phyloP scores from a whole-genome alignment of 2,888 invertebrate species.

The Philonicus albiceps region DNA sequence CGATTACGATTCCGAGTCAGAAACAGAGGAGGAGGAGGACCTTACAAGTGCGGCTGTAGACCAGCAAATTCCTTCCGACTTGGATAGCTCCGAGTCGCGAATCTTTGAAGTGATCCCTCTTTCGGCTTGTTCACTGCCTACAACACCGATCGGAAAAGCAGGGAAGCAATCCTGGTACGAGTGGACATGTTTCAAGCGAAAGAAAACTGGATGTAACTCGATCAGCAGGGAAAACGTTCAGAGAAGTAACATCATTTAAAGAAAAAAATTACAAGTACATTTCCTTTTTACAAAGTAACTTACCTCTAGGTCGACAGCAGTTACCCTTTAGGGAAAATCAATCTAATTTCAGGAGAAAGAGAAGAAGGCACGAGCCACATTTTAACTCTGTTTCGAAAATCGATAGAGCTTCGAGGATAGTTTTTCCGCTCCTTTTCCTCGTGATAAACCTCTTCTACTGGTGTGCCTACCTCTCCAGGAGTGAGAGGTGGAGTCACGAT shows the following conservation, averaged over 20 bases:
- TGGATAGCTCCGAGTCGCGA: slow-evolving; percentile 59
- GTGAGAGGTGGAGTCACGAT: slow-evolving; percentile 60
- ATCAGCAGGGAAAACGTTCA: slow-evolving; percentile 34
- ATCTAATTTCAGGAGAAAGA: slow-evolving; percentile 58
- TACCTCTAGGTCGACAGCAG: slow-evolving; percentile 39
- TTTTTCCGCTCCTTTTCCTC: slow-evolving; percentile 79
- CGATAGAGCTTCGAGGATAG: slow-evolving; percentile 76
- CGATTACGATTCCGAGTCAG: slow-evolving; percentile 67
- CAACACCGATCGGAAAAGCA: slow-evolving; percentile 51
- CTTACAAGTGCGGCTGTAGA: not conserved
- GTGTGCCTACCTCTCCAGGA: slow-evolving; percentile 75
- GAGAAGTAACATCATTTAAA: slow-evolving; percentile 12
- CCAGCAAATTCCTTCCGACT: slow-evolving; percentile 50
- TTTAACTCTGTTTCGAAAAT: slow-evolving; percentile 84
- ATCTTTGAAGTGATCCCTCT: slow-evolving; percentile 72
- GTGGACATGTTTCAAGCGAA: slow-evolving; percentile 45
- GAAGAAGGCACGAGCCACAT: slow-evolving; percentile 66
- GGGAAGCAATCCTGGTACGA: slow-evolving; percentile 8
- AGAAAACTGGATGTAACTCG: slow-evolving; percentile 42
- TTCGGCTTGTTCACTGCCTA: slow-evolving; percentile 68
- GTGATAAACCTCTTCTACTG: slow-evolving; percentile 82
- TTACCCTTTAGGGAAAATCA: slow-evolving; percentile 43
- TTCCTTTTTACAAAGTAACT: not conserved
- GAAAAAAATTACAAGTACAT: too few relatives aligned
- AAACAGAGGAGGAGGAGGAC: slow-evolving; percentile 67